Evolutionary conservation across 2,113 vertebrate species (phyloP).

Genomic region (Pardalotus punctatus): DNA sequence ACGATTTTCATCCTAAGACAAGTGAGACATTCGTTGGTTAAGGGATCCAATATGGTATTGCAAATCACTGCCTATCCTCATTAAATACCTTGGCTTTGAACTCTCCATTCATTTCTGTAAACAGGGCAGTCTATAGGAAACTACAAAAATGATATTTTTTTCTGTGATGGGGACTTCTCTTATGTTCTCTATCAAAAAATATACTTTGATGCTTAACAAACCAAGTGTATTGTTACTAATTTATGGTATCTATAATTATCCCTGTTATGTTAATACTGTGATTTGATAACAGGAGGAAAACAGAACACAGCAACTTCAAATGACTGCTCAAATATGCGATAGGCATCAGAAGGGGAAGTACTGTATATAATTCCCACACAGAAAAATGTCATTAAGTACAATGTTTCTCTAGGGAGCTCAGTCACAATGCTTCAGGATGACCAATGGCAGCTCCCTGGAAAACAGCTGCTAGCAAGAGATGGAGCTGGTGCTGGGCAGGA

Average conservation of each 20-base stretch:
- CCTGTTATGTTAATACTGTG: background rate
- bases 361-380: constrained; percentile 54
- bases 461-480: background rate
- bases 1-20: background rate
- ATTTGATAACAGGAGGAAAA: constrained; percentile 33
- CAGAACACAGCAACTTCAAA: constrained; percentile 11
- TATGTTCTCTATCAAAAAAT: background rate
- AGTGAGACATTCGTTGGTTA: background rate
- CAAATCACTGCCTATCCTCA: background rate
- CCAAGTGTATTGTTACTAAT: background rate
- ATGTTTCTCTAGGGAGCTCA: constrained; percentile 25
- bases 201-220: background rate
- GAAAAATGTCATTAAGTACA: constrained; percentile 43
- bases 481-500: background rate
- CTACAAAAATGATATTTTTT: background rate
- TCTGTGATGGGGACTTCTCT: background rate
- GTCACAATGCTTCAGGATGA: background rate
- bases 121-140: background rate
- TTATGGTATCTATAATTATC: constrained; percentile 38
- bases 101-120: background rate
- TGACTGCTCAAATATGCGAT: constrained; percentile 27
- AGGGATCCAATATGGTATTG: background rate
- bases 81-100: background rate
- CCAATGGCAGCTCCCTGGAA: constrained; percentile 2
- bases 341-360: constrained; percentile 47